Conservation (phyloP, 2,888 invertebrate genomes). For the Lasioglossum calceatum region DNA sequence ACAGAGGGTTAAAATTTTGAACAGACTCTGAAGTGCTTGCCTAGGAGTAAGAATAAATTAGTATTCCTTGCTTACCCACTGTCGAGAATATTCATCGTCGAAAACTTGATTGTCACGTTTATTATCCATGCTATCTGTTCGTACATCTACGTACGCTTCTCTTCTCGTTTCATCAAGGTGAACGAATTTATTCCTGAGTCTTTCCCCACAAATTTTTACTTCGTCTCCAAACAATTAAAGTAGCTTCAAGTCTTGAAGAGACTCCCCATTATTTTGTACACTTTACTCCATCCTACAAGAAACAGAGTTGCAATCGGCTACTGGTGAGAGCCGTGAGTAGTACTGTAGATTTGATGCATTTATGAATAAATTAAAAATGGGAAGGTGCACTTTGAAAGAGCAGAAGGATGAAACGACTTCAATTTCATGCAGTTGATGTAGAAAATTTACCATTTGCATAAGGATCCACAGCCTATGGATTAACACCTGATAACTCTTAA, state of each 20-base stretch:
- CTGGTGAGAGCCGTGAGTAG: too few species aligned
- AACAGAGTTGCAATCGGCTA: not conserved
- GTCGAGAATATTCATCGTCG: not conserved
- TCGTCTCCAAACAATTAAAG: not conserved
- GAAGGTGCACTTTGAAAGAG: not conserved
- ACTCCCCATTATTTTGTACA: not conserved
- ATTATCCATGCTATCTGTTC: too few species aligned
- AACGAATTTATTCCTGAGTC: not conserved
- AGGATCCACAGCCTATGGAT: not conserved
- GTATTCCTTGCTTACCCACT: not conserved
- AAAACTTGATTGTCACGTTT: not conserved
- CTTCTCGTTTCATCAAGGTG: not conserved
- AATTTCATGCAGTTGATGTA: not conserved
- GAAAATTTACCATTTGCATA: not conserved
- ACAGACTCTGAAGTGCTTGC: too few species aligned
- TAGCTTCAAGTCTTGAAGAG: not conserved
- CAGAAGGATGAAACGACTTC: not conserved
- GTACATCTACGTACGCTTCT: not conserved
- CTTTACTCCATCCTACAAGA: not conserved
- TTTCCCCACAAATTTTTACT: not conserved
- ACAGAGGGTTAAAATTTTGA: too few species aligned
- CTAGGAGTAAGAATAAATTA: not conserved
- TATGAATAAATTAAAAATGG: not conserved
- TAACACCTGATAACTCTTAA: not conserved
- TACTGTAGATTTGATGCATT: not conserved